A percentile compares a stretch with the other conserved stretches of the same genome.
phyloP scores from a whole-genome alignment of 2,113 vertebrate species.

The Barnardius zonarius region DNA sequence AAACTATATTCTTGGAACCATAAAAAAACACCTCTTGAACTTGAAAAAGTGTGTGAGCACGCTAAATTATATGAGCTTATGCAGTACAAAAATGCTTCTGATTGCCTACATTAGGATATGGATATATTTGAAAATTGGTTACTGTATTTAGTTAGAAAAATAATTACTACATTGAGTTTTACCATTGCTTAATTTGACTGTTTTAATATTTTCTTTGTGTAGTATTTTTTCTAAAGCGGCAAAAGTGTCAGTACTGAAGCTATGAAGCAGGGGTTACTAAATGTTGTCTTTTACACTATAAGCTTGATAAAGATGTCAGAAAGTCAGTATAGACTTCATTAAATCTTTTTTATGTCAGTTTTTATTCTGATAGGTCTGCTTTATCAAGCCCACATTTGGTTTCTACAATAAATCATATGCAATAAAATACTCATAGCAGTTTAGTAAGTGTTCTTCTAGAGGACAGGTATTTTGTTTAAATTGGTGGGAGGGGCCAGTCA shows the following conservation, averaged over 20 bases:
- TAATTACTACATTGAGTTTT: neutral
- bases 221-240: neutral
- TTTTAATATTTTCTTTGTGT: neutral
- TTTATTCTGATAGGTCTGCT: constrained; percentile 46
- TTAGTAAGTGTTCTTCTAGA: constrained; percentile 27
- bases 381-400: constrained; percentile 37
- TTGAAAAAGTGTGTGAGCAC: neutral
- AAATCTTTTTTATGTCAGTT: constrained; percentile 54
- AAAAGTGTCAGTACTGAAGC: neutral
- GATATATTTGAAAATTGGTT: neutral
- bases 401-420: constrained; percentile 42
- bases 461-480: neutral
- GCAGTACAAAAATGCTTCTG: neutral
- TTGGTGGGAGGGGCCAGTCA: neutral
- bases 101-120: neutral
- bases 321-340: constrained; percentile 26
- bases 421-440: constrained; percentile 13
- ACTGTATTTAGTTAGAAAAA: neutral
- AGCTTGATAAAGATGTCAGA: constrained; percentile 60
- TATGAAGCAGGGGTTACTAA: constrained; percentile 19
- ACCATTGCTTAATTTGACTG: neutral
- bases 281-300: constrained; percentile 11
- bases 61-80: neutral
- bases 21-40: neutral
- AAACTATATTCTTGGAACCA: neutral